Evolutionary conservation across 2,113 vertebrate genomes (phyloP).

Genomic region (Austrofundulus limnaeus): DNA sequence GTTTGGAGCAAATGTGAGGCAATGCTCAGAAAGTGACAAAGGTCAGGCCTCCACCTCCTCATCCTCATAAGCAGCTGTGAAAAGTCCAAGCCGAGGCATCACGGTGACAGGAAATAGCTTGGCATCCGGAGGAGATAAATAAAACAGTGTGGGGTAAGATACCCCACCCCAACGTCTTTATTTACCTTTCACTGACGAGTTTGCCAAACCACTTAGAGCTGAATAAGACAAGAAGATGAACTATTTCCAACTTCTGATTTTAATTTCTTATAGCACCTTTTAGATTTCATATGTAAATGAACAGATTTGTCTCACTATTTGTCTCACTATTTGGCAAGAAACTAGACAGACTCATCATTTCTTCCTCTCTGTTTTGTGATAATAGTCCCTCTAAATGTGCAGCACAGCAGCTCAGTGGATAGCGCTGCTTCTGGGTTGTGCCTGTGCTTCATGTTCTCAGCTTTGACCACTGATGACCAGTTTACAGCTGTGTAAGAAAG

Average conservation of each 20-base stretch:
- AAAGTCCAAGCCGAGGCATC: neutral
- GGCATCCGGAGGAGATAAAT: neutral
- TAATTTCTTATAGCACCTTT: too few species aligned
- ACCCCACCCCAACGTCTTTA: neutral
- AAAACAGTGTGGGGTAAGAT: neutral
- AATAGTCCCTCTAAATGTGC: too few species aligned
- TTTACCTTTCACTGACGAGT: slow-evolving; percentile 12
- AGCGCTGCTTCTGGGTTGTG: too few species aligned
- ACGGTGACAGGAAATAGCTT: slow-evolving; percentile 12
- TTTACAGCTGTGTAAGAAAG: too few species aligned
- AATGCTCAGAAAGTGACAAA: slow-evolving; percentile 39
- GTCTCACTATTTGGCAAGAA: too few species aligned
- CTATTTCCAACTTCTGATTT: neutral
- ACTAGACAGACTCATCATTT: too few species aligned
- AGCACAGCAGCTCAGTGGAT: too few species aligned
- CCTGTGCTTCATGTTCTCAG: too few species aligned
- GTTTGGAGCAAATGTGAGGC: slow-evolving; percentile 41
- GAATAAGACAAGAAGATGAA: slow-evolving; percentile 20
- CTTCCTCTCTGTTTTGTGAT: too few species aligned
- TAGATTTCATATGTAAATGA: too few species aligned
- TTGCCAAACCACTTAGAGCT: slow-evolving; percentile 11
- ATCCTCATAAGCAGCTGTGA: slow-evolving; percentile 39
- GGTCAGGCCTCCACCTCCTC: slow-evolving; percentile 28
- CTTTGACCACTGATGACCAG: too few species aligned
- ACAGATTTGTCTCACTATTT: too few species aligned